phyloP scores from a whole-genome alignment of 2,113 vertebrate species.

The Promerops cafer region DNA sequence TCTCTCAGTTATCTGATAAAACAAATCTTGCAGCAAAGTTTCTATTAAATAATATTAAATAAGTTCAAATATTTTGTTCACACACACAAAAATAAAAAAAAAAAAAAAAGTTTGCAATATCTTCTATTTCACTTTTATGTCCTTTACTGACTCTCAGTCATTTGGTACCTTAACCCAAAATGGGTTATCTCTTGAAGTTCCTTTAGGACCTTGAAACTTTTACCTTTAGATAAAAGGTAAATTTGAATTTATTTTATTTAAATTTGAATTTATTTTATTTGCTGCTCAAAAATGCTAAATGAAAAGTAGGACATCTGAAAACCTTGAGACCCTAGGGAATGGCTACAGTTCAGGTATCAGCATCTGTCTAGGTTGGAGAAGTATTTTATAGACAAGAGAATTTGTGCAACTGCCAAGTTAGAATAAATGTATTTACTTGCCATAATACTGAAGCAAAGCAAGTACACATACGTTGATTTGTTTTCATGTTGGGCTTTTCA shows the following conservation, averaged over 20 bases:
- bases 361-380: not conserved
- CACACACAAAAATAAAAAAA: not conserved
- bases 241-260: not conserved
- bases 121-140: not conserved
- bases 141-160: not conserved
- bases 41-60: not conserved
- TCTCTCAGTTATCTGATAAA: not conserved
- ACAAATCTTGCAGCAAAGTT: not conserved
- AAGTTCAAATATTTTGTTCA: not conserved
- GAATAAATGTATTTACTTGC: not conserved
- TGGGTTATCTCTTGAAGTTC: not conserved
- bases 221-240: not conserved
- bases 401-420: not conserved
- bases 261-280: not conserved
- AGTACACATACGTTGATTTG: fast-evolving
- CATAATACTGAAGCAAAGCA: not conserved
- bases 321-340: not conserved
- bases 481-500: not conserved
- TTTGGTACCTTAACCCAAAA: not conserved
- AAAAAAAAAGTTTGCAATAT: not conserved
- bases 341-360: not conserved
- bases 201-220: not conserved
- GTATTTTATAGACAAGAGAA: not conserved
- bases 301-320: not conserved
- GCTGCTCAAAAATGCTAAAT: not conserved